Evolutionary conservation across 1,140 invertebrate species (phyloP).

Genomic region (Euura saliciscinereae): DNA sequence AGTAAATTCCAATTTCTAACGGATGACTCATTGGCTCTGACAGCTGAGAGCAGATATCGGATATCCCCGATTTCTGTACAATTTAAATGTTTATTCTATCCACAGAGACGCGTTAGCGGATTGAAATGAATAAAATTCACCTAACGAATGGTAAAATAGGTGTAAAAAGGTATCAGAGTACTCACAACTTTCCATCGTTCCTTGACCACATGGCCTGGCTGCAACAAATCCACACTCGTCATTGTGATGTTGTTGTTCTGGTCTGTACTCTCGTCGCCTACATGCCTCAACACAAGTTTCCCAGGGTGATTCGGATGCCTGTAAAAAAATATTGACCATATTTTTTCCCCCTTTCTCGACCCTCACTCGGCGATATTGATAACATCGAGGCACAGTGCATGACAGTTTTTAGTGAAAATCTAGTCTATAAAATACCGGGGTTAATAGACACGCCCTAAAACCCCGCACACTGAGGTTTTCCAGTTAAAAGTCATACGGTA

Average conservation of each 20-base stretch:
- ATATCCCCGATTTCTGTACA: too few species aligned
- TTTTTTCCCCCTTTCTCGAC: too few species aligned
- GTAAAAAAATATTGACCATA: conserved; percentile 22
- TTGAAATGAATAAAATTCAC: too few species aligned
- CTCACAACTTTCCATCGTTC: conserved; percentile 96
- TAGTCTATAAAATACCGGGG: neutral
- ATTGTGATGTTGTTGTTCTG: conserved; percentile 84
- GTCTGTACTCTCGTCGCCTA: conserved; percentile 71
- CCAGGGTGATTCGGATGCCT: conserved; percentile 52
- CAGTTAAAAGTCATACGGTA: conserved; percentile 24
- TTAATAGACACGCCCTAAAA: conserved; percentile 25
- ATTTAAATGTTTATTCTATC: too few species aligned
- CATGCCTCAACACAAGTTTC: conserved; percentile 53
- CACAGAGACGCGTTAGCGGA: too few species aligned
- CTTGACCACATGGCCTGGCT: conserved; percentile 96
- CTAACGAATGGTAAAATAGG: too few species aligned
- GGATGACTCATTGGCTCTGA: too few species aligned
- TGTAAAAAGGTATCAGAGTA: conserved; percentile 8
- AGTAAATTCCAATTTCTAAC: too few species aligned
- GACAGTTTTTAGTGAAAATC: too few species aligned
- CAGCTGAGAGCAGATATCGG: too few species aligned
- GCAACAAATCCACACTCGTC: conserved; percentile 92
- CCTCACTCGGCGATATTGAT: too few species aligned
- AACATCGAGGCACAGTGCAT: too few species aligned
- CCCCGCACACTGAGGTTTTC: conserved; percentile 21